A percentile compares a stretch with the other conserved stretches of the same genome.
Conservation (phyloP, 2,113 vertebrate genomes). For the Myiozetetes cayanensis region DNA sequence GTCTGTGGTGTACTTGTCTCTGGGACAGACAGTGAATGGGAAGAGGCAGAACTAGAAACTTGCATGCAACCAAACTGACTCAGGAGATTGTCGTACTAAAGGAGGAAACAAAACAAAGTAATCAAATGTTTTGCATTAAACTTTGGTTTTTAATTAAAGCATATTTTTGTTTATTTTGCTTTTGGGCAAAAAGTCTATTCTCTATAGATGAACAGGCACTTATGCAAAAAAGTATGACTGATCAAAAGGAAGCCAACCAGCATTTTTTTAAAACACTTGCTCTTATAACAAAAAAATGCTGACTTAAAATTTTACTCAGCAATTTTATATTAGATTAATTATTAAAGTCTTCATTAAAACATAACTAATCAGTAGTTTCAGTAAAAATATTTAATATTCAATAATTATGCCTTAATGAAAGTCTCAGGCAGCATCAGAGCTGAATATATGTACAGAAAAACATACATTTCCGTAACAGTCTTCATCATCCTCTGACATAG, state of each 20-base stretch:
- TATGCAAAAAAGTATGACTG: not conserved
- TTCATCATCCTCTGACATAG: slow-evolving; percentile 98
- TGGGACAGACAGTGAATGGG: slow-evolving; percentile 80
- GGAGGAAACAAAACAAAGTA: slow-evolving; percentile 5
- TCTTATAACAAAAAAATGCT: not conserved
- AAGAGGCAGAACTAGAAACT: slow-evolving; percentile 88
- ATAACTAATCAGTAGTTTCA: not conserved
- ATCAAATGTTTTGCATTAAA: not conserved
- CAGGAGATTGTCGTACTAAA: slow-evolving; percentile 96
- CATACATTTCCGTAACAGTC: slow-evolving; percentile 98
- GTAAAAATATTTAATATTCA: not conserved
- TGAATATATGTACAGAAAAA: not conserved
- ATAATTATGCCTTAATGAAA: not conserved
- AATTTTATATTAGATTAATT: not conserved
- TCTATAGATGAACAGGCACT: not conserved
- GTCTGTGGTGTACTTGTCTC: slow-evolving; percentile 78
- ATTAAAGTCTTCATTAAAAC: not conserved
- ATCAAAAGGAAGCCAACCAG: not conserved
- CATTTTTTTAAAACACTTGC: not conserved
- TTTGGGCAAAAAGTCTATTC: not conserved
- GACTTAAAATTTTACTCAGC: not conserved
- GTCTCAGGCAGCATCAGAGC: not conserved
- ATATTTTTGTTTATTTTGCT: not conserved
- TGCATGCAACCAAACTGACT: slow-evolving; percentile 99
- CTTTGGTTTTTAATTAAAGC: not conserved